Percentiles rank a stretch among this genome's conserved stretches.
Conservation (phyloP, 2,113 vertebrate genomes). For the Macaca fascicularis region DNA sequence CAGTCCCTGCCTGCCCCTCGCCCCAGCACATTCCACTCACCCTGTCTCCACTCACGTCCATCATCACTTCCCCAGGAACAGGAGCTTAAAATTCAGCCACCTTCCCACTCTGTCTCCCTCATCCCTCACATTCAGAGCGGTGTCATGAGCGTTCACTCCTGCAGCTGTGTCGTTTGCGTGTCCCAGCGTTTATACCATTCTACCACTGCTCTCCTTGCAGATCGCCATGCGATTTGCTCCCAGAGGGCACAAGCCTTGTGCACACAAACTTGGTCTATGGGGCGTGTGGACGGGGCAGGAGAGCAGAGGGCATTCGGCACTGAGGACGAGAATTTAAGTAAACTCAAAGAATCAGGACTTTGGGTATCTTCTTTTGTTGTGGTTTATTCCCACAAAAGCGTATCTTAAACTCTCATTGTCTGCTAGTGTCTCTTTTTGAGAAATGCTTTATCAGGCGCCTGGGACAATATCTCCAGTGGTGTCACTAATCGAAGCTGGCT, state of each 20-base stretch:
- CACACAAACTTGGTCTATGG: neutral
- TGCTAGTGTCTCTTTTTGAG: neutral
- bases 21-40: rapidly evolving
- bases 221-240: neutral
- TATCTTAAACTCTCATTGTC: neutral
- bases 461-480: neutral
- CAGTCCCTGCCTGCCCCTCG: neutral
- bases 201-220: rapidly evolving
- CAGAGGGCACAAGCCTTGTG: no score
- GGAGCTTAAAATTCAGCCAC: no score
- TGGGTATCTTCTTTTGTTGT: neutral
- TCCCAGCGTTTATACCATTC: rapidly evolving
- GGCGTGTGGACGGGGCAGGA: neutral
- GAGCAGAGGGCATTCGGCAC: neutral
- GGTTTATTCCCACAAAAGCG: neutral
- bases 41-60: neutral
- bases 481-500: neutral
- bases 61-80: neutral
- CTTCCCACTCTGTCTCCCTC: neutral
- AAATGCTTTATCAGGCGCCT: neutral
- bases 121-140: no score
- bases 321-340: neutral
- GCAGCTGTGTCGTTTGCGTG: no score
- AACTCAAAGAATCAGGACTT: neutral
- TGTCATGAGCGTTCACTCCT: rapidly evolving